Evolutionary conservation across 2,888 invertebrate genomes (phyloP).

Genomic region (Gisinianus flammeolus): DNA sequence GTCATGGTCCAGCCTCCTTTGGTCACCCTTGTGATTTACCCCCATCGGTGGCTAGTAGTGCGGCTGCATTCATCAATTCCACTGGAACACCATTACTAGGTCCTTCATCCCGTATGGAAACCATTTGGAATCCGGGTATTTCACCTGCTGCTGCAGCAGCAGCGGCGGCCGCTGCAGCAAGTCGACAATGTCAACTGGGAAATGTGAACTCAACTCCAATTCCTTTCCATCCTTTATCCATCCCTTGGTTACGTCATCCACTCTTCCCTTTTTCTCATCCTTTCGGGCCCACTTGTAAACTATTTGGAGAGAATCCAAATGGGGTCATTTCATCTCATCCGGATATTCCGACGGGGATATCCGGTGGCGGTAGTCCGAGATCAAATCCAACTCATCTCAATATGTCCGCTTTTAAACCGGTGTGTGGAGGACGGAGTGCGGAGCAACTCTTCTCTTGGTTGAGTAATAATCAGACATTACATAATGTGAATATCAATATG

Average conservation of each 20-base stretch:
- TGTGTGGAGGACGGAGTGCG: slow-evolving; percentile 38
- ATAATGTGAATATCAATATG: neutral
- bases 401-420: slow-evolving; percentile 32
- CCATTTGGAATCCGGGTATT: slow-evolving; percentile 57
- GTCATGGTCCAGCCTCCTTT: slow-evolving; percentile 3
- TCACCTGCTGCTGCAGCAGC: slow-evolving; percentile 26
- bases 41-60: neutral
- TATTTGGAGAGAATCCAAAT: slow-evolving; percentile 44
- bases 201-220: slow-evolving; percentile 36
- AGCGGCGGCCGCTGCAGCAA: slow-evolving; percentile 19
- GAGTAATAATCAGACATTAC: slow-evolving; percentile 45
- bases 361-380: slow-evolving; percentile 40
- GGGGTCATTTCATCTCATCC: slow-evolving; percentile 36
- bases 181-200: slow-evolving; percentile 25
- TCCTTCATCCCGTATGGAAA: slow-evolving; percentile 37
- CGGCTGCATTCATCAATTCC: neutral
- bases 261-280: slow-evolving; percentile 58
- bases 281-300: slow-evolving; percentile 52
- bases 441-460: slow-evolving; percentile 56
- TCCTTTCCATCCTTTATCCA: slow-evolving; percentile 55
- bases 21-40: slow-evolving; percentile 15
- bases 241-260: slow-evolving; percentile 58
- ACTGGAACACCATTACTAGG: slow-evolving; percentile 8
- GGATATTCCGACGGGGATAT: neutral
- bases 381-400: neutral